phyloP scores from a whole-genome alignment of 2,888 invertebrate genomes.

The Cylloceria caligata region DNA sequence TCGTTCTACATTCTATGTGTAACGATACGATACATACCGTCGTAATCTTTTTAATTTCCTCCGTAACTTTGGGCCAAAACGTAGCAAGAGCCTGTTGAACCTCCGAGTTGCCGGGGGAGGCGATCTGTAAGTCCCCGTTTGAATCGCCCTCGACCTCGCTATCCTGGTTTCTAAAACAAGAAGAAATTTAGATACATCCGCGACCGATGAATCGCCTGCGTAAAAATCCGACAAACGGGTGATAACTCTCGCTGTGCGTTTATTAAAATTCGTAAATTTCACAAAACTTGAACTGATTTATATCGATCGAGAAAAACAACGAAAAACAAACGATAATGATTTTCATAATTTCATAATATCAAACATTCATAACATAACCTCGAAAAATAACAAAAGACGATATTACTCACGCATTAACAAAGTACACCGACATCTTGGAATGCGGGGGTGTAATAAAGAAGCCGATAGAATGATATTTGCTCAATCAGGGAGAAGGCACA shows the following conservation, averaged over 20 bases:
- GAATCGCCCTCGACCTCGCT: slow-evolving; percentile 84
- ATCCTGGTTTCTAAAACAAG: slow-evolving; percentile 81
- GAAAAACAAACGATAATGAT: background rate
- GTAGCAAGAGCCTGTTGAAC: slow-evolving; percentile 90
- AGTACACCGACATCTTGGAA: slow-evolving; percentile 89
- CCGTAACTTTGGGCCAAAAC: slow-evolving; percentile 94
- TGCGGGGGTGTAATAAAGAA: slow-evolving; percentile 2
- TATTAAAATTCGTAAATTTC: background rate
- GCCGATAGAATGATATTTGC: slow-evolving; percentile 18
- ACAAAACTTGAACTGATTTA: background rate
- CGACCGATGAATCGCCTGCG: background rate
- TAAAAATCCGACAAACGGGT: background rate
- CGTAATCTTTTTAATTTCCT: slow-evolving; percentile 92
- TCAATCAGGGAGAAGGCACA: slow-evolving; percentile 36
- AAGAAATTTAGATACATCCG: background rate
- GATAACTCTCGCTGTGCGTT: background rate
- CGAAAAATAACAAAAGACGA: slow-evolving; percentile 72
- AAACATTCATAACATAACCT: slow-evolving; percentile 76
- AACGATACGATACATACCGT: slow-evolving; percentile 86
- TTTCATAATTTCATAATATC: background rate
- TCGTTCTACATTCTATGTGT: background rate
- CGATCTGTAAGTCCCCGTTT: slow-evolving; percentile 83
- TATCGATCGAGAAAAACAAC: background rate
- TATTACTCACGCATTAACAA: slow-evolving; percentile 90
- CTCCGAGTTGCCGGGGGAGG: slow-evolving; percentile 86